Evolutionary conservation across 2,797 vertebrate species (phyloP).

Genomic region (Urocyon cinereoargenteus): DNA sequence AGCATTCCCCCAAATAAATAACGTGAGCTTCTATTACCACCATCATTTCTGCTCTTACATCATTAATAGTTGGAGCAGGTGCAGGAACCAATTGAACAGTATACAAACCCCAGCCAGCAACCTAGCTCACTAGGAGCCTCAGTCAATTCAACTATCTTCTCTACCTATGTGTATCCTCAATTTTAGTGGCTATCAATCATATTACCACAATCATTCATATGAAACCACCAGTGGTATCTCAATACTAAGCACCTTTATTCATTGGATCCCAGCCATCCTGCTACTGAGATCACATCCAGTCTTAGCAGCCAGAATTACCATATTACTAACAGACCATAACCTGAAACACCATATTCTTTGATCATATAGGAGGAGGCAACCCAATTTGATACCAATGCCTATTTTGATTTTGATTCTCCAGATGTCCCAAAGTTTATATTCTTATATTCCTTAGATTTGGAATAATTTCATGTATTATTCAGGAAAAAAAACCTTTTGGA

Average conservation of each 20-base stretch:
- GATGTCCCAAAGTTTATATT: not conserved
- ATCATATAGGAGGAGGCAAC: not conserved
- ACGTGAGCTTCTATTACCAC: not conserved
- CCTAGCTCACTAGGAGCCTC: not conserved
- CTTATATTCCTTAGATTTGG: not conserved
- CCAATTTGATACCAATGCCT: not conserved
- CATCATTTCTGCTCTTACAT: not conserved
- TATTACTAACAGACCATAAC: not conserved
- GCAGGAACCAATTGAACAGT: not conserved
- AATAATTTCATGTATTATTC: not conserved
- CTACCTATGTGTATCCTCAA: not conserved
- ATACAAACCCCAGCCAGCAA: not conserved
- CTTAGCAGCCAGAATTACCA: not conserved
- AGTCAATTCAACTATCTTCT: not conserved
- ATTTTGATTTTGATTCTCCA: not conserved
- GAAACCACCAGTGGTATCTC: not conserved
- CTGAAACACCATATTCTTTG: not conserved
- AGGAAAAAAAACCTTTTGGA: not conserved
- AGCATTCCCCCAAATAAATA: not conserved
- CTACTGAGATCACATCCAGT: not conserved
- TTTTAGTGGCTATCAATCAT: not conserved
- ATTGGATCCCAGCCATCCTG: not conserved
- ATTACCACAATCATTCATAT: not conserved
- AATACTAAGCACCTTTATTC: not conserved
- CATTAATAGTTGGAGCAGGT: not conserved